Evolutionary conservation across 2,888 invertebrate species (phyloP).

Genomic region (Bombylius discolor): DNA sequence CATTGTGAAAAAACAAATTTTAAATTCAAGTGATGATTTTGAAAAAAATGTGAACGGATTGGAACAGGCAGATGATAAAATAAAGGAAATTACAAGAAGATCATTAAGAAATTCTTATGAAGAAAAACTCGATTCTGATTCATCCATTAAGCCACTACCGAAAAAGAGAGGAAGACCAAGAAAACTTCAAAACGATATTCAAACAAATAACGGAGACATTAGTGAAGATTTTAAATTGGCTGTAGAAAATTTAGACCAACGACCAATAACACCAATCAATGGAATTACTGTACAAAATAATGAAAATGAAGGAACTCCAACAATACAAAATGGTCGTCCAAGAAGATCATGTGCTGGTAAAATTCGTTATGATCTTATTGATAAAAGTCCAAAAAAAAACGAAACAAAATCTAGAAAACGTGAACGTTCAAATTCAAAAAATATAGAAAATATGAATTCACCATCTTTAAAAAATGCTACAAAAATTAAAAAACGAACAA

Average conservation of each 20-base stretch:
- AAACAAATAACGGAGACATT: too few species aligned
- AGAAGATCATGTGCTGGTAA: conserved; percentile 28
- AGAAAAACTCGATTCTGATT: too few species aligned
- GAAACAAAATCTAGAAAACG: conserved; percentile 6
- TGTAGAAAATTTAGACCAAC: not conserved
- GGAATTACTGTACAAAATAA: not conserved
- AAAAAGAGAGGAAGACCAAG: too few species aligned
- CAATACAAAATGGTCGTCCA: conserved; percentile 18
- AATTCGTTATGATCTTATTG: conserved; percentile 29
- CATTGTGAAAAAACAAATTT: not conserved
- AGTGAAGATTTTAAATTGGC: too few species aligned
- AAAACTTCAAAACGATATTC: too few species aligned
- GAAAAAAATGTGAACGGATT: conserved; percentile 1
- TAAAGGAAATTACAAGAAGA: conserved; percentile 1
- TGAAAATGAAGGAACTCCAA: not conserved
- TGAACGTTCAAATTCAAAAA: not conserved
- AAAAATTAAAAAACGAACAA: not conserved
- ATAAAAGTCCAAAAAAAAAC: conserved; percentile 20
- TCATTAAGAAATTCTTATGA: too few species aligned
- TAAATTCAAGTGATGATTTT: not conserved
- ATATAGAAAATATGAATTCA: too few species aligned
- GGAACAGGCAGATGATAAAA: conserved; percentile 7
- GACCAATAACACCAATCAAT: not conserved
- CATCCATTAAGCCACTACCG: too few species aligned
- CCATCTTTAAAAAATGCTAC: not conserved